These are phyloP conservation scores for Microcebus griseorufus DNA, from an alignment of 2,113 vertebrate species.

Conservation along the genomic window DNA sequence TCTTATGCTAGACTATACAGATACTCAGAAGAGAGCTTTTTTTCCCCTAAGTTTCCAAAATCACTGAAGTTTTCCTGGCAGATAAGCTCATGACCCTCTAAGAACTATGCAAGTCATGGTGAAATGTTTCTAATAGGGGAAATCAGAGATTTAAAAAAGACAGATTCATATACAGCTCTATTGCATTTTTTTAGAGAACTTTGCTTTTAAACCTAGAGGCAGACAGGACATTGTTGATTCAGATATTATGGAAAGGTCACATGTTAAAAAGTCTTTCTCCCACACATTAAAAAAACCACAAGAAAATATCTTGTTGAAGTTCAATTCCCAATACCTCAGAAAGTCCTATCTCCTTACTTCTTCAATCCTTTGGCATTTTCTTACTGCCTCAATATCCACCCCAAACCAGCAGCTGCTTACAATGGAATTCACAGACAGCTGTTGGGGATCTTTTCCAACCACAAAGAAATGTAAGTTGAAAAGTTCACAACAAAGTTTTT, in stretches of 20 bases:
- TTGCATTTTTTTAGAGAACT: slow-evolving; percentile 18
- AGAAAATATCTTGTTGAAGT: slow-evolving; percentile 59
- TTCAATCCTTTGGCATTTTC: slow-evolving; percentile 39
- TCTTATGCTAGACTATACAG: neutral
- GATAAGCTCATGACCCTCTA: slow-evolving; percentile 26
- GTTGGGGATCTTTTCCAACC: slow-evolving; percentile 62
- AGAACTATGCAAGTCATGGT: neutral
- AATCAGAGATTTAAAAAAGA: slow-evolving; percentile 29
- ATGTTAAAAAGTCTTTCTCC: slow-evolving; percentile 44
- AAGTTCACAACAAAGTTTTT: slow-evolving; percentile 70
- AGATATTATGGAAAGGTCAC: slow-evolving; percentile 50
- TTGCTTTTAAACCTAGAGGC: slow-evolving; percentile 43
- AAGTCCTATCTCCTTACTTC: slow-evolving; percentile 37
- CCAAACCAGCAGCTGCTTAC: slow-evolving; percentile 57
- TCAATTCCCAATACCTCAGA: slow-evolving; percentile 52
- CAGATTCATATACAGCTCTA: neutral
- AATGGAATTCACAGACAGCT: slow-evolving; percentile 66
- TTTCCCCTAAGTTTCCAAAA: neutral
- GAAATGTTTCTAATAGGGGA: neutral
- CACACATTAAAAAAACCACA: slow-evolving; percentile 53
- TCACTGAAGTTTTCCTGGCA: slow-evolving; percentile 7
- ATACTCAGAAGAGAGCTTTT: neutral
- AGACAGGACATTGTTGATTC: slow-evolving; percentile 65
- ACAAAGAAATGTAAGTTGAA: slow-evolving; percentile 69
- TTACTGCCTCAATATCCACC: neutral